A percentile compares a stretch with the other conserved stretches of the same genome.
These are phyloP conservation scores for Abramis brama DNA, from an alignment of 2,113 vertebrate genomes.

Conservation along the genomic window DNA sequence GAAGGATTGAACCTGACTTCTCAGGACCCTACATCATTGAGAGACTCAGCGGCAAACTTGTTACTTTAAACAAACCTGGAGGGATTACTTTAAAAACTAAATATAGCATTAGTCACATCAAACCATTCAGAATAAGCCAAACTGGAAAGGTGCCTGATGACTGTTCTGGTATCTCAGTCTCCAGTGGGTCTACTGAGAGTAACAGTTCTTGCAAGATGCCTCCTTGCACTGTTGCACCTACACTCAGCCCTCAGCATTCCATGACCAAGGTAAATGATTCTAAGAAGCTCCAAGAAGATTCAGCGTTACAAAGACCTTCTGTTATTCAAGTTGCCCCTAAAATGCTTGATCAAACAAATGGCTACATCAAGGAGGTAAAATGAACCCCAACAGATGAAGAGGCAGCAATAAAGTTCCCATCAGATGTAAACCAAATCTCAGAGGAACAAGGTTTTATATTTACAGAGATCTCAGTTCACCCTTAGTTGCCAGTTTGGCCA, in stretches of 20 bases:
- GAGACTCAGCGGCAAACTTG: constrained; percentile 34
- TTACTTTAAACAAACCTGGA: no score
- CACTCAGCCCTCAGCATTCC: neutral
- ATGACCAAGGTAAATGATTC: neutral
- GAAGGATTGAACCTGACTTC: constrained; percentile 1
- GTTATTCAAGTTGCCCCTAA: neutral
- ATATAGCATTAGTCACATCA: constrained; percentile 36
- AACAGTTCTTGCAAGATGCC: neutral
- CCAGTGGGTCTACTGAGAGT: neutral
- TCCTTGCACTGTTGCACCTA: neutral
- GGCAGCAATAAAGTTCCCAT: neutral
- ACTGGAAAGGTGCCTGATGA: no score
- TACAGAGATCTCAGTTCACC: neutral
- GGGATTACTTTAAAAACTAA: constrained; percentile 15
- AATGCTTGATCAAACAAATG: neutral
- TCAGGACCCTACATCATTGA: constrained; percentile 45
- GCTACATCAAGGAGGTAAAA: neutral
- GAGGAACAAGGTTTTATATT: neutral
- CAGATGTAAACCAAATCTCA: neutral
- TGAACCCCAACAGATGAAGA: neutral
- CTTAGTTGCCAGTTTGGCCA: neutral
- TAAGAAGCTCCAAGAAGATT: neutral
- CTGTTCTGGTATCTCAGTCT: no score
- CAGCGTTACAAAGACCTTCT: neutral
- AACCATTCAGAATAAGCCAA: neutral